Evolutionary conservation across 2,113 vertebrate genomes (phyloP).

Genomic region (Smithornis capensis): DNA sequence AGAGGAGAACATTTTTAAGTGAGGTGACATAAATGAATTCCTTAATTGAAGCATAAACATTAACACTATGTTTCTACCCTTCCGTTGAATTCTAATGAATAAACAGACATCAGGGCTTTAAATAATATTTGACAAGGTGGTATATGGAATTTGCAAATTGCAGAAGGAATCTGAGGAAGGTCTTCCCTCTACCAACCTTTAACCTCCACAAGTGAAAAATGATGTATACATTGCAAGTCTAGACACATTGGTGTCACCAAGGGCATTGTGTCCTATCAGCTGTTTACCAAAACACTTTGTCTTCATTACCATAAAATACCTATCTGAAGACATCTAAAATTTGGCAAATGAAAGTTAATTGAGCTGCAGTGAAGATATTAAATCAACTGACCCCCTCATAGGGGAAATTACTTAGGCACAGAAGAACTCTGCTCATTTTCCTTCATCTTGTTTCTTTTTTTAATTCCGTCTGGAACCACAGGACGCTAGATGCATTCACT

Average conservation of each 20-base stretch:
- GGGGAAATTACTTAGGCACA: not conserved
- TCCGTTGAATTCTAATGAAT: not conserved
- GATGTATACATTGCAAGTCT: accelerated
- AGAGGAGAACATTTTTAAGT: constrained; percentile 9
- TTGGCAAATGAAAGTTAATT: not conserved
- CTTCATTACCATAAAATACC: not conserved
- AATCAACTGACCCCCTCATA: not conserved
- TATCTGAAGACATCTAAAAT: not conserved
- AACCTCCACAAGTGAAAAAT: not conserved
- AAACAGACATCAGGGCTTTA: not conserved
- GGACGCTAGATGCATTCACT: not conserved
- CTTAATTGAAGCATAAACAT: constrained; percentile 34
- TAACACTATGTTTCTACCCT: not conserved
- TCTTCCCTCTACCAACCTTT: not conserved
- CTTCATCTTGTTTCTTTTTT: not conserved
- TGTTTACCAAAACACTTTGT: not conserved
- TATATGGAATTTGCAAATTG: not conserved
- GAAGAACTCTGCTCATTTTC: not conserved
- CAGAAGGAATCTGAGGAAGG: not conserved
- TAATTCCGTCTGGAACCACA: not conserved
- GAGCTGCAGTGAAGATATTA: not conserved
- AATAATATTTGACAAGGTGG: not conserved
- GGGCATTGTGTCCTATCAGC: not conserved
- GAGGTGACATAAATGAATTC: not conserved
- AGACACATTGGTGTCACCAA: not conserved